Evolutionary conservation across 2,888 invertebrate species (phyloP).

Genomic region (Eupithecia inturbata): DNA sequence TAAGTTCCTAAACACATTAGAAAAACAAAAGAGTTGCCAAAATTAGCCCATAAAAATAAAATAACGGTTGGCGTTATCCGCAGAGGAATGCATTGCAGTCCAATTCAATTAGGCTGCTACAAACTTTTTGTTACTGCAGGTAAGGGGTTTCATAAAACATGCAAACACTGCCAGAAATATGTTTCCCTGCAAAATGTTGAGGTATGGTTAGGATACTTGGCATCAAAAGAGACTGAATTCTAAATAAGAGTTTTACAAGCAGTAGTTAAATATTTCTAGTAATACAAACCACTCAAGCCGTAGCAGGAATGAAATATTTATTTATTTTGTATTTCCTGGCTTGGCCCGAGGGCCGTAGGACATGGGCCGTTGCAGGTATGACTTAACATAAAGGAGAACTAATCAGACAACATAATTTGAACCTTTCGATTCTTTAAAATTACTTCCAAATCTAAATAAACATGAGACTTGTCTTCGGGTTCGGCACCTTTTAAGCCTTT

Average conservation of each 20-base stretch:
- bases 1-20: not conserved
- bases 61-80: not conserved
- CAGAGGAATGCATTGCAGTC: slow-evolving; percentile 9
- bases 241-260: not conserved
- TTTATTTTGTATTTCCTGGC: not conserved
- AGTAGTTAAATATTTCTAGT: not conserved
- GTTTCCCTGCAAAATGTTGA: slow-evolving; percentile 7
- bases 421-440: not conserved
- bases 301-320: not conserved
- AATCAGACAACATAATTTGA: not conserved
- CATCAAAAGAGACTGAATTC: not conserved
- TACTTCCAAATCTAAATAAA: not conserved
- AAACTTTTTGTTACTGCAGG: slow-evolving; percentile 17
- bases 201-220: not conserved
- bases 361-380: not conserved
- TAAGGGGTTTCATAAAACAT: slow-evolving; percentile 2
- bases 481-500: not conserved
- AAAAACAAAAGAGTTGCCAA: not conserved
- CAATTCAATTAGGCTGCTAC: not conserved
- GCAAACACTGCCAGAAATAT: slow-evolving; percentile 11
- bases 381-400: not conserved
- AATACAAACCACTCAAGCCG: not conserved
- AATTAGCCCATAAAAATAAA: not conserved
- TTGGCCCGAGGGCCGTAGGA: not conserved
- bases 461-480: not conserved